Evolutionary conservation across 2,888 invertebrate genomes (phyloP), one percentile per base, ranked within the genome.

Genomic region (Drosophila merina): DNA sequence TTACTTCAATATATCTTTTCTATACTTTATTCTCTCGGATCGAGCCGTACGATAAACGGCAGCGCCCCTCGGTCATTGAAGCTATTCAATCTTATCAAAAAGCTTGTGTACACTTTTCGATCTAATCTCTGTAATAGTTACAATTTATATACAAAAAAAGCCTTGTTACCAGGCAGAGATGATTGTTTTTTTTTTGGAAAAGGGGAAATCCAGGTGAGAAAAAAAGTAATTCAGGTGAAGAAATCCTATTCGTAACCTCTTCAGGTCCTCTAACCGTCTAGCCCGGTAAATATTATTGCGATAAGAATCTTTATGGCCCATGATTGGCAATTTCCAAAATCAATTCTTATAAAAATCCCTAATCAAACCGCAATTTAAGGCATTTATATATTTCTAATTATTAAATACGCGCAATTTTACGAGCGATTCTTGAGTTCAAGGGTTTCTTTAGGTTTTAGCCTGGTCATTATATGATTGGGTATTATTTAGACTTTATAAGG

Each of bases 271-370:
- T 31, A 7, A n/a, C 4, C 26, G 68, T 69, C 68, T 70, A 26
- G 52, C 31, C 31, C 14, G 36, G 26, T 33, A 51, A 60, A 59
- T 51, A 51, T 31, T 49, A 42, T 14, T 26, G 10, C 38, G 31
- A 55, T 36, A 30, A 42, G 31, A 54, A 52, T 52, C 60, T 71
- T 44, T 54, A 69, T 59, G 45, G 28, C 30, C n/a, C n/a, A 31
- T 44, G 81, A 78, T 81, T 68, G 52, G 57, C 64, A 51, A 57
- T 30, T 68, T 66, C 60, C 25, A 42, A 80, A 80, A 68, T 80
- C 69, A 69, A 52, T 64, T 57, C 48, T 69, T 33, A n/a, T 55
- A 51, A 12, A 12, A 28, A 14, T 71, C 44, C 36, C 45, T 68
- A 77, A 78, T 76, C 71, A 47, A 76, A 57, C 57, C 30, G 47